A percentile compares a stretch with the other conserved stretches of the same genome.
Conservation (phyloP, 2,797 vertebrate genomes). For the Iguana delicatissima region DNA sequence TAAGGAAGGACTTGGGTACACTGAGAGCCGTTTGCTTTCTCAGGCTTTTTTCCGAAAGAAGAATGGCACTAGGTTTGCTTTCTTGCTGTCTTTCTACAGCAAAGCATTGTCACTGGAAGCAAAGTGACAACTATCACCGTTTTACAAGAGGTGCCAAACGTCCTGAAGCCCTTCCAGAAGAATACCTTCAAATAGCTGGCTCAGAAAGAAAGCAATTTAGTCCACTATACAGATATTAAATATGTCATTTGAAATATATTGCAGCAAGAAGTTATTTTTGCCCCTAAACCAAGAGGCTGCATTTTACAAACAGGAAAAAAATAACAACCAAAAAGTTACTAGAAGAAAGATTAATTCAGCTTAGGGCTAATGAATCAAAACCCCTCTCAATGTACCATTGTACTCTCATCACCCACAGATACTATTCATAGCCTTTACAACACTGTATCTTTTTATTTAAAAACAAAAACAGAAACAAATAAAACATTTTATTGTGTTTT, state of each 20-base stretch:
- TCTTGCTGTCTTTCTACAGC: conserved; percentile 60
- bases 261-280: conserved; percentile 50
- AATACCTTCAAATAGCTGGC: conserved; percentile 54
- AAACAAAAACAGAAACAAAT: background rate
- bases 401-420: background rate
- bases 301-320: conserved; percentile 17
- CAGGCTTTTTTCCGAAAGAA: conserved; percentile 58
- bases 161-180: conserved; percentile 66
- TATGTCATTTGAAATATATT: conserved; percentile 67
- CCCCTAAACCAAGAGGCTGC: conserved; percentile 34
- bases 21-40: conserved; percentile 39
- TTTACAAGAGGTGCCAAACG: conserved; percentile 69
- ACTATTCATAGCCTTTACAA: conserved; percentile 20
- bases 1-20: conserved; percentile 32
- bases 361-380: background rate
- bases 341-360: conserved; percentile 55
- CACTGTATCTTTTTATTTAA: background rate
- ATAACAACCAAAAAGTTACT: conserved; percentile 35
- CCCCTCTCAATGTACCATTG: conserved; percentile 10
- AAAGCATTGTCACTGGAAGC: conserved; percentile 61
- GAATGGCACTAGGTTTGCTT: conserved; percentile 50
- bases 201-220: conserved; percentile 68
- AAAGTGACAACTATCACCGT: conserved; percentile 65
- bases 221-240: conserved; percentile 61
- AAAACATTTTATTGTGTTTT: conserved; percentile 2